These are phyloP conservation scores for Iphiclides podalirius DNA, from an alignment of 2,888 invertebrate species.

Conservation along the genomic window DNA sequence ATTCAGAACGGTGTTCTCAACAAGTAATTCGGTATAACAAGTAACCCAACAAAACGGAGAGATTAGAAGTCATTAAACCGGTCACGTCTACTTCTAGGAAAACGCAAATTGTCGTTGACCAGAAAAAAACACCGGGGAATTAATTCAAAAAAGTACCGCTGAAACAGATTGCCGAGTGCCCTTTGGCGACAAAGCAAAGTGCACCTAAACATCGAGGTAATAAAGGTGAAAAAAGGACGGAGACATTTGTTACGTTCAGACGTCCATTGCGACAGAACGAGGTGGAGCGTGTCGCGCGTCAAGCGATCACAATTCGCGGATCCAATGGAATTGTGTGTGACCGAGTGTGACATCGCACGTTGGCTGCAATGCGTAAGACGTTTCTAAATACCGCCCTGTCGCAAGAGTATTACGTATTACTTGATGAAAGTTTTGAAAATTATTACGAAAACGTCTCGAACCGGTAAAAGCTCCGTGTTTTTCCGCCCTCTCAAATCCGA, in stretches of 20 bases:
- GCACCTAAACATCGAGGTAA: too few relatives aligned
- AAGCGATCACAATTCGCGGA: conserved; percentile 27
- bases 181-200: too few relatives aligned
- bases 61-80: conserved; percentile 52
- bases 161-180: conserved; percentile 31
- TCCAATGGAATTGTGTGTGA: conserved; percentile 32
- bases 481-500: conserved; percentile 12
- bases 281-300: conserved; percentile 32
- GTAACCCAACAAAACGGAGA: conserved; percentile 26
- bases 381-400: conserved; percentile 1
- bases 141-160: conserved; percentile 62
- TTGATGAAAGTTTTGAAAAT: too few relatives aligned
- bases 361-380: conserved; percentile 14
- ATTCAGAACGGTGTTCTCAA: not conserved
- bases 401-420: not conserved
- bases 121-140: conserved; percentile 55
- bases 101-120: conserved; percentile 53
- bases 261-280: conserved; percentile 23
- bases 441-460: too few relatives aligned
- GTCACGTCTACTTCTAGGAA: conserved; percentile 52
- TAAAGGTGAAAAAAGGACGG: not conserved
- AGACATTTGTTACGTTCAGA: not conserved
- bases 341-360: conserved; percentile 26
- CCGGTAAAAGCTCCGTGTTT: too few relatives aligned
- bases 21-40: conserved; percentile 8